These are phyloP conservation scores for Orthonychiurus folsomi DNA, from an alignment of 2,888 invertebrate genomes.

Conservation along the genomic window DNA sequence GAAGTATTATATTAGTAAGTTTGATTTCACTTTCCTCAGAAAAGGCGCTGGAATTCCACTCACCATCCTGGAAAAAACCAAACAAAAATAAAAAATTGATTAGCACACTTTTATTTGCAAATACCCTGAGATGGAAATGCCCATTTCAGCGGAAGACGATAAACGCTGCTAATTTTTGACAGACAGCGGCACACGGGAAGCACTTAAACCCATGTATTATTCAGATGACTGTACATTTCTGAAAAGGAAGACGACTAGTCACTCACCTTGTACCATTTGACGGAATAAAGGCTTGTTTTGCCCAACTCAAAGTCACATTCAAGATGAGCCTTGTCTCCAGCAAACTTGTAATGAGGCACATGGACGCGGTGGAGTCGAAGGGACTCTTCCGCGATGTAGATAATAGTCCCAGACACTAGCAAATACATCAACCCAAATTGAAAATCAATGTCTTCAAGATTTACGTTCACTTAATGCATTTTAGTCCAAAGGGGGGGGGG, in stretches of 20 bases:
- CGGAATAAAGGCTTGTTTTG: conserved; percentile 55
- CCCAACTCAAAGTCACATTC: conserved; percentile 60
- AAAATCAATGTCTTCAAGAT: conserved; percentile 19
- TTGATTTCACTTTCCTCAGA: background rate
- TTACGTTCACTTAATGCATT: conserved; percentile 11
- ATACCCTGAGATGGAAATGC: no score
- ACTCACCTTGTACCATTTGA: conserved; percentile 48
- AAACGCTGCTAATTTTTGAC: no score
- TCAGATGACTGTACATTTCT: no score
- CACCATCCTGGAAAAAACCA: conserved; percentile 1
- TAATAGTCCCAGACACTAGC: no score
- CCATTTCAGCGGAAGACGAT: no score
- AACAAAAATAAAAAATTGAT: background rate
- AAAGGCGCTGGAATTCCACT: background rate
- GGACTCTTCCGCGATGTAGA: conserved; percentile 38
- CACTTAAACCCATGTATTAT: no score
- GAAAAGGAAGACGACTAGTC: background rate
- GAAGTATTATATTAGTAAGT: background rate
- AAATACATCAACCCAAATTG: conserved; percentile 22
- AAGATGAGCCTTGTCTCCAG: conserved; percentile 53
- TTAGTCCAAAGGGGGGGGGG: conserved; percentile 10
- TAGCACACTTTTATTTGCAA: no score
- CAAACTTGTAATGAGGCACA: conserved; percentile 55
- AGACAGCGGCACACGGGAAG: no score
- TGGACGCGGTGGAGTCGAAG: conserved; percentile 55